Evolutionary conservation across 2,797 vertebrate genomes (phyloP).

Genomic region (Xerus rutilus): DNA sequence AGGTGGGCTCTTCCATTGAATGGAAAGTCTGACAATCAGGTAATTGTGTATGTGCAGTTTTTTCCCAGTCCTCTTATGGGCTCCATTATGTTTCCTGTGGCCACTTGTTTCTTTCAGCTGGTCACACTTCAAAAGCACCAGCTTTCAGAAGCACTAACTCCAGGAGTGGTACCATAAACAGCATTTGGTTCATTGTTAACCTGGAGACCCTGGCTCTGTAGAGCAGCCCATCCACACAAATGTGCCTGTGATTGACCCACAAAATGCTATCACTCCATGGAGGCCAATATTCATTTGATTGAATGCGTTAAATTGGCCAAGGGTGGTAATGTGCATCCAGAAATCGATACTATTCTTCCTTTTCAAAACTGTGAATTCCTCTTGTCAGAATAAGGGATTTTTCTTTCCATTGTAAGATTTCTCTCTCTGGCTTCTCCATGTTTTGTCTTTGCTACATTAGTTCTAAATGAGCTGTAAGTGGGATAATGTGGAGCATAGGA

Average conservation of each 20-base stretch:
- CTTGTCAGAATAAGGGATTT: constrained; percentile 64
- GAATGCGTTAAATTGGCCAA: constrained; percentile 53
- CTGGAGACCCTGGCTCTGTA: constrained; percentile 18
- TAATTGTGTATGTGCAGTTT: constrained; percentile 61
- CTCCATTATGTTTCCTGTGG: constrained; percentile 70
- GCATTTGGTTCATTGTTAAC: constrained; percentile 55
- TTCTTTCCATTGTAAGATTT: constrained; percentile 73
- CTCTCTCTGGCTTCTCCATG: constrained; percentile 62
- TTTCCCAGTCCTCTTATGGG: constrained; percentile 21
- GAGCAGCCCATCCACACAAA: not conserved
- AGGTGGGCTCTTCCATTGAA: constrained; percentile 42
- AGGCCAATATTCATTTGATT: constrained; percentile 24
- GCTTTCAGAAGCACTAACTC: constrained; percentile 64
- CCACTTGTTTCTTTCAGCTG: constrained; percentile 67
- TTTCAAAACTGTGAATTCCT: constrained; percentile 59
- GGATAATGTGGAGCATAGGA: constrained; percentile 46
- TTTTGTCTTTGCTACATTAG: constrained; percentile 79
- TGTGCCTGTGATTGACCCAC: constrained; percentile 45
- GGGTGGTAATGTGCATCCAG: not conserved
- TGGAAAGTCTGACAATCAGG: constrained; percentile 62
- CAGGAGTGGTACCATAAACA: not conserved
- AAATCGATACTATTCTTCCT: constrained; percentile 55
- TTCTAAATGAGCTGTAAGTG: constrained; percentile 62
- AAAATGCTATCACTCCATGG: not conserved
- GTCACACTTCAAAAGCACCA: constrained; percentile 62